Base-by-base conservation (phyloP, 2,888 invertebrate genomes). In the Autographa gamma region DNA sequence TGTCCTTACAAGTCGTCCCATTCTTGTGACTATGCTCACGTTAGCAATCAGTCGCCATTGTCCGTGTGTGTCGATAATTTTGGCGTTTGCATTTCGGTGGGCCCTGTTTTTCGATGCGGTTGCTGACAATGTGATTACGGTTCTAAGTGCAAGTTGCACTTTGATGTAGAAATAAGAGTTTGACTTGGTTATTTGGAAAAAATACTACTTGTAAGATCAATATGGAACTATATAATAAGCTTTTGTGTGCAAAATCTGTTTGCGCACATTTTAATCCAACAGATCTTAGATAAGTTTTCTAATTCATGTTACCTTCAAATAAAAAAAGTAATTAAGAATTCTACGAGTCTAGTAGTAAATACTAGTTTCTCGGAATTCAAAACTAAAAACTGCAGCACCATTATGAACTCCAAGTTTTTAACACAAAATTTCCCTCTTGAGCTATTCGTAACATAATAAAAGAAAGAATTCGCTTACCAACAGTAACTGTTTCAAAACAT, bases 41-140 rank as follows among this genome's bases (percentile, higher is more conserved):
- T 80, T 82, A 82, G 85, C 86, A 88, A 87, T 87, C 86, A 88
- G 84, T 74, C 79, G 62, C 69, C 82, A 85, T 83, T 88, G 85
- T 85, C 79, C 69, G 19, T 65, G 72, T 74, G 65, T 64, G 69
- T 73, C 69, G 66, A 80, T 78, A 77, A 78, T 80, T 79, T 78
- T 73, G 77, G n/a, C 73, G 52, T 59, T 60, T 76, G 80, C 77
- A 80, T 77, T 80, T 76, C 18, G 11, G 63, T 59, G 58, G 58
- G 32, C 62, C 54, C 58, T 71, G 60, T 68, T 61, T 71, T 63
- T 19, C 6, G 18, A 13, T 7, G 9, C 25, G 14, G 61, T 43
- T 14, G 41, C 13, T 32, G 11, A 19, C 19, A 63, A 66, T 65
- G 58, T 19, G 31, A 63, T 79, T 74, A 67, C 74, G 13, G 38